phyloP scores from a whole-genome alignment of 2,797 vertebrate species.

The Coilia nasus region DNA sequence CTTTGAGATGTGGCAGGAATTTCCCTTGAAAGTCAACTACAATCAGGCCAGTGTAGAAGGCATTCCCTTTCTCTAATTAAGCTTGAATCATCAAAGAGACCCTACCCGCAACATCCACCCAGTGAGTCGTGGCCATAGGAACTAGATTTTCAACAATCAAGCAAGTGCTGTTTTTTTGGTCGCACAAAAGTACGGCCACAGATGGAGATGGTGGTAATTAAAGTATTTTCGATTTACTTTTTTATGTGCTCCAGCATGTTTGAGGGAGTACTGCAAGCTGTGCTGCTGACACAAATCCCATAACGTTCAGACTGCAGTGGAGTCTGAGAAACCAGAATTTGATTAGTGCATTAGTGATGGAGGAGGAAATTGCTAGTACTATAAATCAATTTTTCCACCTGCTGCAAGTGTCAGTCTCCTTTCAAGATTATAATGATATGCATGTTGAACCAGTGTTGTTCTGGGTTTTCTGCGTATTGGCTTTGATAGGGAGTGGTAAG shows the following conservation, averaged over 20 bases:
- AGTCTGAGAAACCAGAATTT: slow-evolving; percentile 24
- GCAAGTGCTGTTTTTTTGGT: slow-evolving; percentile 29
- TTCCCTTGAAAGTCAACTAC: slow-evolving; percentile 52
- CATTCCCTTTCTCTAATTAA: slow-evolving; percentile 56
- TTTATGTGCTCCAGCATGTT: slow-evolving; percentile 42
- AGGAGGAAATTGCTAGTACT: slow-evolving; percentile 13
- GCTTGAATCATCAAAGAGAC: slow-evolving; percentile 49
- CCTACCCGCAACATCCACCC: slow-evolving; percentile 33
- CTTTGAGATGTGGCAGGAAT: slow-evolving; percentile 58
- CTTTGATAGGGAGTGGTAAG: background rate
- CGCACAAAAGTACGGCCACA: slow-evolving; percentile 35
- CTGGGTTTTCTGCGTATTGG: slow-evolving; percentile 5
- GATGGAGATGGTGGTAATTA: slow-evolving; percentile 56
- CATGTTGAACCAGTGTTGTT: slow-evolving; percentile 16
- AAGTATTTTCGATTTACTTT: slow-evolving; percentile 50
- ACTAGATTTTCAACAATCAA: slow-evolving; percentile 48
- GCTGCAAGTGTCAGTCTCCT: slow-evolving; percentile 22
- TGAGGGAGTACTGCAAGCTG: slow-evolving; percentile 39
- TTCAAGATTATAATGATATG: slow-evolving; percentile 24
- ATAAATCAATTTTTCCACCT: slow-evolving; percentile 27
- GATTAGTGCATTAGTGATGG: slow-evolving; percentile 24
- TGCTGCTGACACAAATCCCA: slow-evolving; percentile 26
- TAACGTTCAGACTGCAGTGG: background rate
- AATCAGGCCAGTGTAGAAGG: slow-evolving; percentile 46
- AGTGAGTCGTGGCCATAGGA: slow-evolving; percentile 27